These are phyloP conservation scores for Ascidia mentula DNA, from an alignment of 23 tunicate genomes.

Conservation along the genomic window DNA sequence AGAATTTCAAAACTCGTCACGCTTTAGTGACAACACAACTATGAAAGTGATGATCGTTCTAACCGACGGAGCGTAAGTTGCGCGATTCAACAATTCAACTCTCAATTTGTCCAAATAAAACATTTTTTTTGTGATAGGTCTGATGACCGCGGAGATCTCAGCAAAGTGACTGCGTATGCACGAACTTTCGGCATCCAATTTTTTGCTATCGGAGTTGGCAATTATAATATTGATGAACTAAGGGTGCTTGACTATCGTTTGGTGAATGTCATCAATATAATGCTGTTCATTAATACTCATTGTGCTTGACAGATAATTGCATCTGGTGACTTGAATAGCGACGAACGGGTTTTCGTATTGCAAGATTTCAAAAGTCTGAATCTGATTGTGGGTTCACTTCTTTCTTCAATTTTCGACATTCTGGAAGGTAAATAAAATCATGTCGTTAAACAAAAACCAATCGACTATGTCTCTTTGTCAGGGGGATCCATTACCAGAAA, in stretches of 20 bases:
- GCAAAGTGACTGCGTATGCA: background rate
- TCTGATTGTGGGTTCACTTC: background rate
- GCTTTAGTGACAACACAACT: constrained; percentile 39
- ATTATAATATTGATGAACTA: background rate
- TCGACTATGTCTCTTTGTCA: background rate
- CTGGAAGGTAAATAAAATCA: constrained; percentile 1
- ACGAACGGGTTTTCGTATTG: background rate
- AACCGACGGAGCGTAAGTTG: constrained; percentile 68
- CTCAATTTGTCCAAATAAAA: background rate
- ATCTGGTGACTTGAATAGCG: background rate
- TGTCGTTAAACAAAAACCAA: too few relatives aligned
- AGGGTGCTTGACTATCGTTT: background rate
- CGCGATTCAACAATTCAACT: background rate
- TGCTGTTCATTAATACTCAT: background rate
- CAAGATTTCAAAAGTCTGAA: background rate
- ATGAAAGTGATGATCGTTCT: constrained; percentile 57
- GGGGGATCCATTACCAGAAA: background rate
- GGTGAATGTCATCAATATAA: too few relatives aligned
- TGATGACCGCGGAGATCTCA: background rate
- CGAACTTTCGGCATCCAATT: background rate
- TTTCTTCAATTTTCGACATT: background rate
- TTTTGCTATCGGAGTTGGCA: background rate
- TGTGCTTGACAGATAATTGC: background rate
- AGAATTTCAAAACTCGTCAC: constrained; percentile 46
- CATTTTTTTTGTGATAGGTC: background rate